Percentiles rank a stretch among this genome's conserved stretches.
These are phyloP conservation scores for Onychostruthus taczanowskii DNA, from an alignment of 2,113 vertebrate species.

Conservation along the genomic window DNA sequence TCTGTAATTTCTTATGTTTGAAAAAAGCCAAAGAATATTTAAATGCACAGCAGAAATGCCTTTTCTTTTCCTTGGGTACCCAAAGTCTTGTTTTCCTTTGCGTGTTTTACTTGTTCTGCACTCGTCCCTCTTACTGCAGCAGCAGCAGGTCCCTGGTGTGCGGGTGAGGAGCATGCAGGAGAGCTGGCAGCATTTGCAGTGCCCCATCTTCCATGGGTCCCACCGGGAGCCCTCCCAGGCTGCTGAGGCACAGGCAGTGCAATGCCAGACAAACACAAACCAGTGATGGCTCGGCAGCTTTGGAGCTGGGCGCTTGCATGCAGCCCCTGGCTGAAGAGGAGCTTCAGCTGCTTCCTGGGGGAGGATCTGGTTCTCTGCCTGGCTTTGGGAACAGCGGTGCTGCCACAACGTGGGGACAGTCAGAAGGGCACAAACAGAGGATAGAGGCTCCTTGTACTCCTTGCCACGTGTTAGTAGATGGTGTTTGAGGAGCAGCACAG, in stretches of 20 bases:
- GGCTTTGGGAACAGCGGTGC: not conserved
- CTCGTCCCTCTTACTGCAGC: not conserved
- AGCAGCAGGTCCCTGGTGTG: not conserved
- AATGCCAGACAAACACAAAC: not conserved
- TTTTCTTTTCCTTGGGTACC: not conserved
- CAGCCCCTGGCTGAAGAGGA: not conserved
- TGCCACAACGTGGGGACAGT: slow-evolving; percentile 2
- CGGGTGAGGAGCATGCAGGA: not conserved
- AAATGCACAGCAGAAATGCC: not conserved
- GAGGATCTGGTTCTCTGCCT: not conserved
- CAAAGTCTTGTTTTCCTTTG: not conserved
- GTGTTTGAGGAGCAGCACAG: not conserved
- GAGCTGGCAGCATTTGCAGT: not conserved
- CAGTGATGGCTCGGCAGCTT: not conserved
- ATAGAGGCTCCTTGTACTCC: not conserved
- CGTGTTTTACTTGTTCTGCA: not conserved
- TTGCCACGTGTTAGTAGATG: not conserved
- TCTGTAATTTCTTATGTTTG: not conserved
- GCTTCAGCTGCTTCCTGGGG: not conserved
- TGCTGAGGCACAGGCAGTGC: not conserved
- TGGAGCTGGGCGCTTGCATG: not conserved
- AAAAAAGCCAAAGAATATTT: not conserved
- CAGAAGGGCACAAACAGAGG: not conserved
- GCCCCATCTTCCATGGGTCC: not conserved
- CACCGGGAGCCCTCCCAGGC: not conserved